Conservation (phyloP, 2,888 invertebrate species). For the Drosophila niveifrons region DNA sequence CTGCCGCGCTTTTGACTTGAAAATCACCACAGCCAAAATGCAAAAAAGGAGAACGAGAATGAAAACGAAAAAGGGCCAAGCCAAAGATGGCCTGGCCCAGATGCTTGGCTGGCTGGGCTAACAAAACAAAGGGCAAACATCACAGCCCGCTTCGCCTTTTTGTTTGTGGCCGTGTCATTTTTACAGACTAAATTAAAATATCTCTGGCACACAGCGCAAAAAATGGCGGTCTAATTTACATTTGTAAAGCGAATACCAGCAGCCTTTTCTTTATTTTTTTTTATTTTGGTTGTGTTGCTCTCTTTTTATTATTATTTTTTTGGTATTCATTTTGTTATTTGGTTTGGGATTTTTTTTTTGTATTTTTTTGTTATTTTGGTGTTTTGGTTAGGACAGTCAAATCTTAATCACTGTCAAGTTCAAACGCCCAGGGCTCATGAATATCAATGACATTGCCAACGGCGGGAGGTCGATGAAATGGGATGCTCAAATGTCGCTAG, state of each 20-base stretch:
- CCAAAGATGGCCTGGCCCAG: conserved; percentile 61
- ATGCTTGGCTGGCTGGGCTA: conserved; percentile 56
- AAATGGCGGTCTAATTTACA: conserved; percentile 81
- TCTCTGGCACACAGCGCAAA: conserved; percentile 65
- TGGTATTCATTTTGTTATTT: conserved; percentile 9
- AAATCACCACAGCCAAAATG: conserved; percentile 66
- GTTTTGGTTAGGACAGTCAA: conserved; percentile 65
- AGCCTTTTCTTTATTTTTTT: conserved; percentile 46
- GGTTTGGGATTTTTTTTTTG: conserved; percentile 10
- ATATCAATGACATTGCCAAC: conserved; percentile 77
- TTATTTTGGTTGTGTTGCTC: neutral
- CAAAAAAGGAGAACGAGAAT: conserved; percentile 3
- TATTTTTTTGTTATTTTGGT: conserved; percentile 13
- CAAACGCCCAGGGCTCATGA: conserved; percentile 78
- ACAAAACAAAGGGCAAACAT: conserved; percentile 71
- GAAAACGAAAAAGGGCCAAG: conserved; percentile 7
- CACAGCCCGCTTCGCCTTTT: conserved; percentile 47
- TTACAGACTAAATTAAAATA: conserved; percentile 82
- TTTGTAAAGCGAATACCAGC: conserved; percentile 77
- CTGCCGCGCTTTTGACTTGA: conserved; percentile 71
- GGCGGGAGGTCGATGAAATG: conserved; percentile 4
- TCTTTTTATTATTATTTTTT: conserved; percentile 16
- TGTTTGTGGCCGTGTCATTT: conserved; percentile 82
- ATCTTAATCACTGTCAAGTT: conserved; percentile 83
- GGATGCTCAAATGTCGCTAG: neutral